Evolutionary conservation across 2,888 invertebrate genomes (phyloP).

Genomic region (Parapristionchus giblindavisi): DNA sequence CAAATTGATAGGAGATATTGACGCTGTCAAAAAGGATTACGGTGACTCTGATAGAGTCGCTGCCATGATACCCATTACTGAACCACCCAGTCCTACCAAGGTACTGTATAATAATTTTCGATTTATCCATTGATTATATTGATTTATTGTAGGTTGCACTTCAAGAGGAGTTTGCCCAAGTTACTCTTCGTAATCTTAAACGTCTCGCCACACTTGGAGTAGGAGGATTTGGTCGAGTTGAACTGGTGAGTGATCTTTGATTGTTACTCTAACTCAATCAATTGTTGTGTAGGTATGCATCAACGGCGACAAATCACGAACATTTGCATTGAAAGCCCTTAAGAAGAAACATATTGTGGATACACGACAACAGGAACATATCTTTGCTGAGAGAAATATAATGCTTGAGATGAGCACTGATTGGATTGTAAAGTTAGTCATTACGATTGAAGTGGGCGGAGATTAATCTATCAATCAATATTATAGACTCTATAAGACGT

Average conservation of each 20-base stretch:
- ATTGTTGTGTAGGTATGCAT: slow-evolving; percentile 70
- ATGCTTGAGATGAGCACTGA: slow-evolving; percentile 80
- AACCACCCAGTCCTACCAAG: slow-evolving; percentile 57
- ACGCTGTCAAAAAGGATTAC: slow-evolving; percentile 81
- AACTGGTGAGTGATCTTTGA: slow-evolving; percentile 56
- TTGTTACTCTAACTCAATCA: neutral
- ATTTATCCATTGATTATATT: neutral
- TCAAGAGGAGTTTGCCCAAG: slow-evolving; percentile 75
- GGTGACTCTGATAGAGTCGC: slow-evolving; percentile 74
- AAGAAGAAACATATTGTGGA: slow-evolving; percentile 88
- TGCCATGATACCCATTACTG: slow-evolving; percentile 47
- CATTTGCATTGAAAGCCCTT: slow-evolving; percentile 86
- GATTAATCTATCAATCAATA: neutral
- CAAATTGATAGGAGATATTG: slow-evolving; percentile 83
- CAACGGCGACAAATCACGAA: slow-evolving; percentile 72
- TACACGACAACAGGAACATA: slow-evolving; percentile 87
- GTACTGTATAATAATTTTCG: neutral
- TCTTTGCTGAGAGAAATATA: slow-evolving; percentile 86
- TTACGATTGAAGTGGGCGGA: neutral
- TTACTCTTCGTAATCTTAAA: slow-evolving; percentile 82
- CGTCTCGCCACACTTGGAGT: slow-evolving; percentile 87
- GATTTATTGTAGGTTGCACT: slow-evolving; percentile 25
- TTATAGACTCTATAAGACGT: slow-evolving; percentile 87
- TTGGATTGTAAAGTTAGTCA: slow-evolving; percentile 81
- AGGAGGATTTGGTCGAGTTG: slow-evolving; percentile 90